A percentile compares a stretch with the other conserved stretches of the same genome.
Evolutionary conservation across 2,113 vertebrate species (phyloP).

Genomic region (Cromileptes altivelis): DNA sequence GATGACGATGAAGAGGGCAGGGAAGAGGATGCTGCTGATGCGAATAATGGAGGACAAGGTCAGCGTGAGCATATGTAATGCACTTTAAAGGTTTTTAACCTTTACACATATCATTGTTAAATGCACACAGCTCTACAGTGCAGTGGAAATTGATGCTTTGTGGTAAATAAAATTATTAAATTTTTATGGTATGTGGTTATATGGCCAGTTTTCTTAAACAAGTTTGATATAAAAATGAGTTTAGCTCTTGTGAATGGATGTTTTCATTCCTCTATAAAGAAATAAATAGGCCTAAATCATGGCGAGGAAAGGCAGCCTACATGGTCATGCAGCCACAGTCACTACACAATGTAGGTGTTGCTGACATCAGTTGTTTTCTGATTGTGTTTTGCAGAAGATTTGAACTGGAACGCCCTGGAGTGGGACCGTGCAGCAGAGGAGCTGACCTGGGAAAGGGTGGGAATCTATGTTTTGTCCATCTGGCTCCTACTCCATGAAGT

Average conservation of each 20-base stretch:
- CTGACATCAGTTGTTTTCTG: slow-evolving; percentile 11
- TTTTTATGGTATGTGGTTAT: background rate
- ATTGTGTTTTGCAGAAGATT: slow-evolving; percentile 87
- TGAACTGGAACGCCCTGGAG: slow-evolving; percentile 98
- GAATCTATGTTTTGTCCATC: slow-evolving; percentile 57
- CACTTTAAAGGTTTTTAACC: background rate
- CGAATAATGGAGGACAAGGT: slow-evolving; percentile 95
- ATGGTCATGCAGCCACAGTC: background rate
- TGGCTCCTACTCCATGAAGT: background rate
- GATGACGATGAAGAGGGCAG: slow-evolving; percentile 89
- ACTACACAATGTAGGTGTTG: background rate
- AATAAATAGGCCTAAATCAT: background rate
- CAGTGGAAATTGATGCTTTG: background rate
- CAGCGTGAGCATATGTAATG: background rate
- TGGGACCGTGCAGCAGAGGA: slow-evolving; percentile 98
- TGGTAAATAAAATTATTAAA: background rate
- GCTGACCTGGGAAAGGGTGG: slow-evolving; percentile 95
- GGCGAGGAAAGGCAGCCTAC: background rate
- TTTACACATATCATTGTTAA: background rate
- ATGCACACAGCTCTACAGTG: background rate
- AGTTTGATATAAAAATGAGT: background rate
- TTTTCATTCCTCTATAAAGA: background rate
- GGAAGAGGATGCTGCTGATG: slow-evolving; percentile 92
- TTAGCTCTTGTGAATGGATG: too few relatives aligned
- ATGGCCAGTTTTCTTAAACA: background rate